These are phyloP conservation scores for Seira ritae DNA, from an alignment of 2,888 invertebrate genomes.

Conservation along the genomic window DNA sequence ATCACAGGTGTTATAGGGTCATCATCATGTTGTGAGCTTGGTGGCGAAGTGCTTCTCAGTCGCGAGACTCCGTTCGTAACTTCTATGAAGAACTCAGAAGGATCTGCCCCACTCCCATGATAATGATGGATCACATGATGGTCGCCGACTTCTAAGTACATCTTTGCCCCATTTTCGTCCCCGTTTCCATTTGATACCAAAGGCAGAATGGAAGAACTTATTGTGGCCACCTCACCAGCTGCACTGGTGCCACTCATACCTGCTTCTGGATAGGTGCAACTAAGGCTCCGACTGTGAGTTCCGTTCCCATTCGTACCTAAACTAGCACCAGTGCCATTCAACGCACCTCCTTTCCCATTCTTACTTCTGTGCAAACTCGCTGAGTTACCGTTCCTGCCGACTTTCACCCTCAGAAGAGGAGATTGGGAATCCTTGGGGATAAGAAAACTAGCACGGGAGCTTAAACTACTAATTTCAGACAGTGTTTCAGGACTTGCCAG, in stretches of 20 bases:
- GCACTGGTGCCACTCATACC: constrained; percentile 28
- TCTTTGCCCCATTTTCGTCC: constrained; percentile 41
- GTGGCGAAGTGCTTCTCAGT: constrained; percentile 30
- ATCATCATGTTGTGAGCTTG: constrained; percentile 34
- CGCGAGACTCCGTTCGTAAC: constrained; percentile 50
- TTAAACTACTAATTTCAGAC: constrained; percentile 87
- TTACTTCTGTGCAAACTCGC: constrained; percentile 62
- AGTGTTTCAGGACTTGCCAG: constrained; percentile 89
- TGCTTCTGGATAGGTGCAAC: constrained; percentile 72
- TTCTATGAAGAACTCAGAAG: constrained; percentile 40
- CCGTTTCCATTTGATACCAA: constrained; percentile 42
- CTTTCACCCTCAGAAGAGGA: constrained; percentile 67
- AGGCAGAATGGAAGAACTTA: constrained; percentile 58
- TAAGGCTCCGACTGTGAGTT: constrained; percentile 69
- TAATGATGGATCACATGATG: constrained; percentile 35
- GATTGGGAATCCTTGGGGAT: constrained; percentile 68
- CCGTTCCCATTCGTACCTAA: constrained; percentile 53
- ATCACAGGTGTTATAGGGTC: constrained; percentile 50
- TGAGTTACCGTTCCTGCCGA: constrained; percentile 62
- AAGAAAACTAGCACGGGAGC: constrained; percentile 81
- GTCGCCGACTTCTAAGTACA: constrained; percentile 51
- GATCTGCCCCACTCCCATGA: constrained; percentile 9
- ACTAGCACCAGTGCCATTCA: constrained; percentile 40
- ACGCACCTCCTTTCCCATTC: constrained; percentile 55
- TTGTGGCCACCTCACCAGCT: constrained; percentile 67